Conservation (phyloP, 1,140 invertebrate genomes). For the Magallana gigas region DNA sequence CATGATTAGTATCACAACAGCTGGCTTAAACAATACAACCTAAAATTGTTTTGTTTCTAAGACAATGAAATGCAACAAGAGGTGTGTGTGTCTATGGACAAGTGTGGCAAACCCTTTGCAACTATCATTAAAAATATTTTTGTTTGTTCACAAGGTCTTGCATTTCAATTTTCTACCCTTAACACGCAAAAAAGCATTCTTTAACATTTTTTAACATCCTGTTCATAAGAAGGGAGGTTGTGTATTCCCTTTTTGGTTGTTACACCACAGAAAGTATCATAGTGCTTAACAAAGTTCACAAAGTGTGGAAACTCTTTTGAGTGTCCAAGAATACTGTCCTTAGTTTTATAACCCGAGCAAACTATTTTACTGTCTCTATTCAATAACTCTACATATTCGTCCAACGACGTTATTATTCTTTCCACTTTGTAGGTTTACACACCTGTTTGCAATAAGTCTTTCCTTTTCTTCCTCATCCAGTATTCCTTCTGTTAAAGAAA, state of each 20-base stretch:
- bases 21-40: no score
- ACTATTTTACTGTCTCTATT: slow-evolving; percentile 34
- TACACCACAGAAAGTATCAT: background rate
- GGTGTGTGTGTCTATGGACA: slow-evolving; percentile 30
- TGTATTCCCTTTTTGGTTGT: slow-evolving; percentile 33
- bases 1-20: no score
- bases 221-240: slow-evolving; percentile 29
- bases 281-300: slow-evolving; percentile 37
- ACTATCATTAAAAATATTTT: slow-evolving; percentile 30
- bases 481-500: background rate
- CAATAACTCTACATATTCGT: slow-evolving; percentile 47
- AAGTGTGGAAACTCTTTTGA: slow-evolving; percentile 41
- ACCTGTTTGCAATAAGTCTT: slow-evolving; percentile 43
- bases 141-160: background rate
- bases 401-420: slow-evolving; percentile 46
- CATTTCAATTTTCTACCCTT: background rate
- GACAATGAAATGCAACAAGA: slow-evolving; percentile 38
- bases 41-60: slow-evolving; percentile 4
- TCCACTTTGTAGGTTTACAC: slow-evolving; percentile 31
- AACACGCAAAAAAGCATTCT: background rate
- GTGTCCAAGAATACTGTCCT: slow-evolving; percentile 49
- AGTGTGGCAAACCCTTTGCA: slow-evolving; percentile 6
- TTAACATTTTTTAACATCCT: slow-evolving; percentile 40
- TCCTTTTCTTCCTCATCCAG: background rate
- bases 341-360: slow-evolving; percentile 40